phyloP scores from a whole-genome alignment of 2,113 vertebrate species.

The Genyomyrus donnyi region DNA sequence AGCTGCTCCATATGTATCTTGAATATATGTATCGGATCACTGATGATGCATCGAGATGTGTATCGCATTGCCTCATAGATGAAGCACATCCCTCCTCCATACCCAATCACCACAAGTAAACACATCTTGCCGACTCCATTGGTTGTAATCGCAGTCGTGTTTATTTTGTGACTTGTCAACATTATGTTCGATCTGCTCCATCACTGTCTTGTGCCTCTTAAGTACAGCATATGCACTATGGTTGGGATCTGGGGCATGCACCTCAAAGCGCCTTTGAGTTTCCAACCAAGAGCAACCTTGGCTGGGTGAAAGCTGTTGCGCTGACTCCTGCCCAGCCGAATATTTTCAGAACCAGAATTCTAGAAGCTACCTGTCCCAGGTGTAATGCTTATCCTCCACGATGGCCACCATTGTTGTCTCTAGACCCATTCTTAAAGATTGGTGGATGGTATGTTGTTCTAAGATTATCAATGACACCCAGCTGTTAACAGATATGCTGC shows the following conservation, averaged over 20 bases:
- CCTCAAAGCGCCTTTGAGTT: not conserved
- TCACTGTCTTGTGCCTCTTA: not conserved
- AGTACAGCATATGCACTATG: not conserved
- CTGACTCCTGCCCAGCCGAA: not conserved
- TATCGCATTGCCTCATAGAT: not conserved
- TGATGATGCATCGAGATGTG: not conserved
- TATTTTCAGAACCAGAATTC: not conserved
- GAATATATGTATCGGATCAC: not conserved
- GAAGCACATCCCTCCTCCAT: not conserved
- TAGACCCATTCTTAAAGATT: not conserved
- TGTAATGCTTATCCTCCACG: not conserved
- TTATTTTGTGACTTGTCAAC: not conserved
- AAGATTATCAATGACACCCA: not conserved
- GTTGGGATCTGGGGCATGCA: not conserved
- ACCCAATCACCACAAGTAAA: not conserved
- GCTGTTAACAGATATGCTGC: not conserved
- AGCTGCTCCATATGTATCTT: not conserved
- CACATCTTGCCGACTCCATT: not conserved
- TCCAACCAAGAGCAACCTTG: not conserved
- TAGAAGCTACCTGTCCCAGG: not conserved
- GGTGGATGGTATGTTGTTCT: not conserved
- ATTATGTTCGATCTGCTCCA: not conserved
- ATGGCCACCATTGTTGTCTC: not conserved
- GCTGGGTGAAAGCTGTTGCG: not conserved
- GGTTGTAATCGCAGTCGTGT: not conserved